Conservation (phyloP, 1,140 invertebrate genomes). For the Prorops nasuta region DNA sequence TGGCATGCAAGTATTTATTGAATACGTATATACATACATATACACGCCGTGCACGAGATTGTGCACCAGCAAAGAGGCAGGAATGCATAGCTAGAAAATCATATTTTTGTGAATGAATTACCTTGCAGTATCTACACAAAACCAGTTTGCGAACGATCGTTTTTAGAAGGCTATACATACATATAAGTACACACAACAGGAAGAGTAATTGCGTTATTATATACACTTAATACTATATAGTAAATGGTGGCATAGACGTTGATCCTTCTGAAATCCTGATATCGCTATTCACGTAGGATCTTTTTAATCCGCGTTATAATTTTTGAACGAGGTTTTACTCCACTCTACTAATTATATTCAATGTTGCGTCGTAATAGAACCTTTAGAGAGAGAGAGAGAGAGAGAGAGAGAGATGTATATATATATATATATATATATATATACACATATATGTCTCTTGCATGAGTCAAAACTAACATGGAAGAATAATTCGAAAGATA, state of each 20-base stretch:
- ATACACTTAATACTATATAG: no score
- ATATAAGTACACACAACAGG: no score
- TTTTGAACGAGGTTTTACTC: constrained; percentile 17
- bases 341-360: no score
- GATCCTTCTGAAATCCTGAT: constrained; percentile 16
- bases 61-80: background rate
- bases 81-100: constrained; percentile 19
- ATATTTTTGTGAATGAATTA: constrained; percentile 29
- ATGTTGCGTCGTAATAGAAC: no score
- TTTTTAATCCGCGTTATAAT: constrained; percentile 20
- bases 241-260: no score
- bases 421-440: no score
- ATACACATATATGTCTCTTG: no score
- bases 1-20: constrained; percentile 8
- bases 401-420: no score
- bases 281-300: background rate
- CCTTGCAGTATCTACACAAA: constrained; percentile 19
- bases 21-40: constrained; percentile 7
- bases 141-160: constrained; percentile 10
- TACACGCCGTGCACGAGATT: constrained; percentile 4
- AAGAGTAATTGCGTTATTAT: no score
- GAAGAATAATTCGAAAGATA: no score
- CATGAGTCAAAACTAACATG: no score
- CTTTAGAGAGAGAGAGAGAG: no score
- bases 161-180: constrained; percentile 25